phyloP scores from a whole-genome alignment of 2,888 invertebrate species.

The Napeogenes sylphis region DNA sequence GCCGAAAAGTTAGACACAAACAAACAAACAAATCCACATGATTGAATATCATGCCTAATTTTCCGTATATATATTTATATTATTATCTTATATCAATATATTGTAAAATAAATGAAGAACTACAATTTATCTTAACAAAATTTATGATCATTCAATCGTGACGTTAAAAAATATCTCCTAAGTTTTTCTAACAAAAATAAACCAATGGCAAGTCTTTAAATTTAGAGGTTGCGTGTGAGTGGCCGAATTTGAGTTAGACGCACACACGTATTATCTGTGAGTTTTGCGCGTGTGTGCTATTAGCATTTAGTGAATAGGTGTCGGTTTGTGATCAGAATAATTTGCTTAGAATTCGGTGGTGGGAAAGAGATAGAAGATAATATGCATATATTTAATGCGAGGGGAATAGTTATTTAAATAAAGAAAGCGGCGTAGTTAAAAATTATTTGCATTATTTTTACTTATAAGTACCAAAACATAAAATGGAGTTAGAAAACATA shows the following conservation, averaged over 20 bases:
- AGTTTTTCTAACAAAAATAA: constrained; percentile 11
- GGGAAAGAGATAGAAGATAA: constrained; percentile 20
- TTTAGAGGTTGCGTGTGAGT: constrained; percentile 46
- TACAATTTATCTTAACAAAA: background rate
- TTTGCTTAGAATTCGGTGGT: constrained; percentile 45
- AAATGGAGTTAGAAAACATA: constrained; percentile 8
- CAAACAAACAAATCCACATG: constrained; percentile 1
- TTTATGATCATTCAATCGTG: constrained; percentile 11
- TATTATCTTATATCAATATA: background rate
- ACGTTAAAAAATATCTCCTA: constrained; percentile 11
- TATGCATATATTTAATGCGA: constrained; percentile 9
- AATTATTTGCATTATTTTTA: background rate
- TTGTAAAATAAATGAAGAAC: background rate
- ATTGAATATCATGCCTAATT: too few species aligned
- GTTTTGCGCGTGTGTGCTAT: constrained; percentile 45
- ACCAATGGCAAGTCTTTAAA: constrained; percentile 16
- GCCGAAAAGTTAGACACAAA: constrained; percentile 24
- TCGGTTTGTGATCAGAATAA: constrained; percentile 49
- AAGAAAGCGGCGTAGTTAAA: background rate
- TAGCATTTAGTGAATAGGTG: constrained; percentile 68
- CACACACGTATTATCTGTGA: constrained; percentile 42
- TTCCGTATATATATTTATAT: background rate
- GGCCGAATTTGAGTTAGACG: constrained; percentile 63
- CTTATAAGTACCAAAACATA: background rate
- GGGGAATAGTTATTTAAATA: constrained; percentile 8